These are phyloP conservation scores for Drosophila tripunctata DNA, from an alignment of 2,888 invertebrate genomes.

Conservation along the genomic window DNA sequence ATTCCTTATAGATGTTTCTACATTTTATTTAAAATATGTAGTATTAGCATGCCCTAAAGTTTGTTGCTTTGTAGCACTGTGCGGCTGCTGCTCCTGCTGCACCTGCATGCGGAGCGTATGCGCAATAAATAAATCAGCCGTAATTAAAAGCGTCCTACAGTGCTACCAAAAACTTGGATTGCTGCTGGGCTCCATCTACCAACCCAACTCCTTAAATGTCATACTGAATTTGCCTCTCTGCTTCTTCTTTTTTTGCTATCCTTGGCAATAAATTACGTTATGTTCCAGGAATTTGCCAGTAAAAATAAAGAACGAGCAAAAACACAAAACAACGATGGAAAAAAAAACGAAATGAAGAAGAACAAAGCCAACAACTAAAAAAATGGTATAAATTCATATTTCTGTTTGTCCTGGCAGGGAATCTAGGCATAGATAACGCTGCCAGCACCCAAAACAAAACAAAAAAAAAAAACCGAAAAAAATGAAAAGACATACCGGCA, in stretches of 20 bases:
- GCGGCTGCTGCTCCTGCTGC: conserved; percentile 20
- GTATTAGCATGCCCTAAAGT: too few relatives aligned
- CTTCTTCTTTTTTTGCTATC: conserved; percentile 22
- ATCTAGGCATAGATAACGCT: conserved; percentile 61
- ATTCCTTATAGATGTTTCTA: too few relatives aligned
- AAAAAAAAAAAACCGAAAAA: conserved; percentile 9
- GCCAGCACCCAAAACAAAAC: conserved; percentile 35
- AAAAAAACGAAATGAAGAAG: too few relatives aligned
- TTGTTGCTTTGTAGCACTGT: conserved; percentile 14
- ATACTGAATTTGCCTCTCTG: conserved; percentile 22
- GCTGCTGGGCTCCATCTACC: not conserved
- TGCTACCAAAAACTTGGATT: conserved; percentile 26
- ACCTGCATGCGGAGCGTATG: conserved; percentile 55
- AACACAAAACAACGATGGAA: too few relatives aligned
- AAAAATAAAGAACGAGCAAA: conserved; percentile 27
- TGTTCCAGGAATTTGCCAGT: conserved; percentile 63
- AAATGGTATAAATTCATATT: conserved; percentile 59
- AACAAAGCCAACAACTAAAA: conserved; percentile 31
- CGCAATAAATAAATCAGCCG: conserved; percentile 73
- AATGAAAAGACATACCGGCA: not conserved
- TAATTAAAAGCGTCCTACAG: conserved; percentile 67
- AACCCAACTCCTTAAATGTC: conserved; percentile 21
- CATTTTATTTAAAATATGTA: too few relatives aligned
- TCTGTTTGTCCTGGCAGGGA: conserved; percentile 48
- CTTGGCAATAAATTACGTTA: conserved; percentile 68